Evolutionary conservation across 2,113 vertebrate genomes (phyloP).

Genomic region (Petrocephalus microphthalmus): DNA sequence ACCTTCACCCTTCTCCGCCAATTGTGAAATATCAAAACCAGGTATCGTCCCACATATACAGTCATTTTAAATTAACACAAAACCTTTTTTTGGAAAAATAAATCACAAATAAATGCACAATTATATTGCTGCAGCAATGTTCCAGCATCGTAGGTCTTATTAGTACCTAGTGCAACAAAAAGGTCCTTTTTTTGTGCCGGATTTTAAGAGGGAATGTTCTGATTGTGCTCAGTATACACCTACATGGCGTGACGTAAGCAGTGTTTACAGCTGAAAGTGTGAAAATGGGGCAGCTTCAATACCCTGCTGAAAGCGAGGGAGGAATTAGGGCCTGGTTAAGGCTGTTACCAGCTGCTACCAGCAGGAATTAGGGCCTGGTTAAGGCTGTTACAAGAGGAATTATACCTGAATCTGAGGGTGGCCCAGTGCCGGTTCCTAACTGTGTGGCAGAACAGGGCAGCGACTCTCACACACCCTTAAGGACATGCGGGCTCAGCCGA

Average conservation of each 20-base stretch:
- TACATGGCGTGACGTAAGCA: neutral
- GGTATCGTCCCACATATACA: neutral
- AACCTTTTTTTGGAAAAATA: neutral
- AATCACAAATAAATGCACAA: no score
- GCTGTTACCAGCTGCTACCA: no score
- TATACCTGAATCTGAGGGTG: neutral
- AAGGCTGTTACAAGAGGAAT: neutral
- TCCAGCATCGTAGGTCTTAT: neutral
- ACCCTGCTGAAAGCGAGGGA: neutral
- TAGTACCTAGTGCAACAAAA: neutral
- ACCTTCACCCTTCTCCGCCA: neutral
- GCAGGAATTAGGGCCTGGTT: no score
- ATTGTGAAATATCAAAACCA: neutral
- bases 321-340: neutral
- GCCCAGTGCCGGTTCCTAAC: neutral
- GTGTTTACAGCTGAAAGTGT: neutral
- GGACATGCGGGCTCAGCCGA: neutral
- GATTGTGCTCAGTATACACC: neutral
- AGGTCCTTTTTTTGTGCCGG: neutral
- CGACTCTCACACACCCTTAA: neutral
- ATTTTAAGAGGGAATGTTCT: neutral
- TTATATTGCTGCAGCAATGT: neutral
- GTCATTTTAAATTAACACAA: neutral
- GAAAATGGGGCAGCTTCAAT: neutral
- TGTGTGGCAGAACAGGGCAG: neutral